These are phyloP conservation scores for Dendrocopos noguchii DNA, from an alignment of 2,113 vertebrate genomes.

Conservation along the genomic window DNA sequence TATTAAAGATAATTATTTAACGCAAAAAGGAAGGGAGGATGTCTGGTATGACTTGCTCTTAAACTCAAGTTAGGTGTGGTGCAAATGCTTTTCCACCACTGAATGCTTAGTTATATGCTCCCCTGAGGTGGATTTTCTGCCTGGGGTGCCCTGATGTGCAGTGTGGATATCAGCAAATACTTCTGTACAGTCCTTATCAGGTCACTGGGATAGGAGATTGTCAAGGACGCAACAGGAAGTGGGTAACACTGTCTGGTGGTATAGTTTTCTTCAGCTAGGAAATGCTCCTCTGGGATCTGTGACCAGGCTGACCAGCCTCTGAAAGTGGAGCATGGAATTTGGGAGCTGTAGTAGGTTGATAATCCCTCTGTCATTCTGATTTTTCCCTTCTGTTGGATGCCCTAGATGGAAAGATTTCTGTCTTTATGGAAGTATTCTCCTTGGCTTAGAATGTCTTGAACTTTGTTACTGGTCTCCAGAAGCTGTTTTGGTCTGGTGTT, in stretches of 20 bases:
- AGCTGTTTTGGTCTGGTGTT: rapidly evolving
- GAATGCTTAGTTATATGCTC: rapidly evolving
- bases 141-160: rapidly evolving
- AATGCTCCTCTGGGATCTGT: neutral
- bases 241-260: neutral
- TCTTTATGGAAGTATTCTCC: neutral
- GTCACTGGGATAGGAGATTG: neutral
- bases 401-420: neutral
- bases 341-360: neutral
- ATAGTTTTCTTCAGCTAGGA: neutral
- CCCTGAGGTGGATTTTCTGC: neutral
- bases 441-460: neutral
- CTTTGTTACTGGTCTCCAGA: rapidly evolving
- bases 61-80: neutral
- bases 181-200: rapidly evolving
- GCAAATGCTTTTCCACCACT: neutral
- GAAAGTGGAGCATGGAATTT: neutral
- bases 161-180: neutral
- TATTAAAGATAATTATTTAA: neutral
- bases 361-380: neutral
- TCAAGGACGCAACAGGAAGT: rapidly evolving
- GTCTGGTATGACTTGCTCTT: neutral
- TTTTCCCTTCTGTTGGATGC: neutral
- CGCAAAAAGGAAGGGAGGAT: neutral
- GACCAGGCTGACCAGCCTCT: neutral